phyloP scores from a whole-genome alignment of 2,888 invertebrate genomes.

The Malachius bipustulatus region DNA sequence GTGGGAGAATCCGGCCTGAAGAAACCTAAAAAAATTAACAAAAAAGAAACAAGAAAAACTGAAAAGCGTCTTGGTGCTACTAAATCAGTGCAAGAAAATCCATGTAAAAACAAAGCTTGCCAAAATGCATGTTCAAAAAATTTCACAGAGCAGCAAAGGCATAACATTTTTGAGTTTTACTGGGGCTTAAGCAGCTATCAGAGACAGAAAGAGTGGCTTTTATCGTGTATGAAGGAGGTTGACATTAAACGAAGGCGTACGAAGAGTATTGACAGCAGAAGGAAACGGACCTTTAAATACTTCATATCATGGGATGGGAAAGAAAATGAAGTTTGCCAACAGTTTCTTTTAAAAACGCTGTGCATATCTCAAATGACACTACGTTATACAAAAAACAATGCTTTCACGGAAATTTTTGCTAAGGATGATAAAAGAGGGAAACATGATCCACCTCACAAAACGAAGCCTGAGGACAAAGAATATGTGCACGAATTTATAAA shows the following conservation, averaged over 20 bases:
- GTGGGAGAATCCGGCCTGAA: conserved; percentile 3
- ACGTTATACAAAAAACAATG: conserved; percentile 12
- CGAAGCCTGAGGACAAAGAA: conserved; percentile 6
- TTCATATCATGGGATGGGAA: conserved; percentile 12
- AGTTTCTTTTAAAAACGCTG: conserved; percentile 15
- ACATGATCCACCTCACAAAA: conserved; percentile 12
- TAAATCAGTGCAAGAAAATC: neutral
- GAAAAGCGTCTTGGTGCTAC: conserved; percentile 1
- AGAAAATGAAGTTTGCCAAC: conserved; percentile 12
- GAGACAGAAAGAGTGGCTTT: conserved; percentile 2
- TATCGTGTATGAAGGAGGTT: conserved; percentile 3
- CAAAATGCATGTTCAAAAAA: conserved; percentile 2
- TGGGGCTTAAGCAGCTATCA: no score
- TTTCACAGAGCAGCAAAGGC: conserved; percentile 2
- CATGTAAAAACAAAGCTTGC: conserved; percentile 2
- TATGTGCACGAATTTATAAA: conserved; percentile 11
- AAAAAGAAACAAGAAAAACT: neutral
- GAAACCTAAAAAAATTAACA: neutral
- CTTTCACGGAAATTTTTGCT: conserved; percentile 3
- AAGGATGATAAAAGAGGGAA: conserved; percentile 14
- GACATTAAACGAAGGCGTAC: conserved; percentile 8
- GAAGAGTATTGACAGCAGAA: conserved; percentile 17
- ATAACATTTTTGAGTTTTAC: conserved; percentile 2
- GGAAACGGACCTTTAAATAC: conserved; percentile 12
- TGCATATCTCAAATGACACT: conserved; percentile 13